phyloP scores from a whole-genome alignment of 37 sponge, comb jelly and placozoan genomes.

The Halisarca cf. caerulea region DNA sequence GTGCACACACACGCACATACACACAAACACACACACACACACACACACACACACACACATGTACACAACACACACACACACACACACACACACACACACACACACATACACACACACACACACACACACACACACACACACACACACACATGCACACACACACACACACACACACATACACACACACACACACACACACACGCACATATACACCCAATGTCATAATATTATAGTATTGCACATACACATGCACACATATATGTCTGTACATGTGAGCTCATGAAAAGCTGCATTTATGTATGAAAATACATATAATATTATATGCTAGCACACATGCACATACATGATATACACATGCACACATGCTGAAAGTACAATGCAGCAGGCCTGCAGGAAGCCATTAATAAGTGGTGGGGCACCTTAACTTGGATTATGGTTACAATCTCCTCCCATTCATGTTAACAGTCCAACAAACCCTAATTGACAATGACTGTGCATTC shows the following conservation, averaged over 20 bases:
- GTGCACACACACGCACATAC: not conserved
- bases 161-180: constrained; percentile 12
- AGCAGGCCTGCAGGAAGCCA: no score
- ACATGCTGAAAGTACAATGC: no score
- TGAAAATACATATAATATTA: no score
- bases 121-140: constrained; percentile 25
- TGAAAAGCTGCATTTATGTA: no score
- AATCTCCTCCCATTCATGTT: no score
- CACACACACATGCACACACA: constrained; percentile 11
- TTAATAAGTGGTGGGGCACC: no score
- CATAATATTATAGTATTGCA: not conserved
- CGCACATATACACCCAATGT: not conserved
- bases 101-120: constrained; percentile 17
- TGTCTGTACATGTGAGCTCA: no score
- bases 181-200: constrained; percentile 22
- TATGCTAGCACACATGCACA: no score
- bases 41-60: not conserved
- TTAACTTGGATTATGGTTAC: no score
- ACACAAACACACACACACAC: not conserved
- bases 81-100: not conserved
- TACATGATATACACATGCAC: no score
- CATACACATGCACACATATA: not conserved
- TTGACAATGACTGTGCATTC: no score
- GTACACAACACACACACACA: not conserved
- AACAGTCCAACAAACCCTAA: no score